Evolutionary conservation across 2,797 vertebrate genomes (phyloP).

Genomic region (Schizopygopsis pylzovi): DNA sequence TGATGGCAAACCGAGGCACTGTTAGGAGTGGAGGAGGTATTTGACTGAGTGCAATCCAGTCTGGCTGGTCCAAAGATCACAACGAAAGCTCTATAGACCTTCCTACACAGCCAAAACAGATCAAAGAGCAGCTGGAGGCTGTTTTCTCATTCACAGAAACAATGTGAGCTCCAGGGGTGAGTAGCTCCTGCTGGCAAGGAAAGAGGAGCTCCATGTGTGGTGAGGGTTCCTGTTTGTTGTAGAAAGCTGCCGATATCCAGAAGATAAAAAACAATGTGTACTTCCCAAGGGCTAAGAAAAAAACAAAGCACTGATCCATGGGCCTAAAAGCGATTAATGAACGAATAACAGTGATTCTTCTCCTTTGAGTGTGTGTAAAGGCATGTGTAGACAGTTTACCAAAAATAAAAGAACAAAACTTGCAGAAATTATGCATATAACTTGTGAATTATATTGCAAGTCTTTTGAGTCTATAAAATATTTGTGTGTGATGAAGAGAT

Average conservation of each 20-base stretch:
- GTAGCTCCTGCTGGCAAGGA: background rate
- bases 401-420: background rate
- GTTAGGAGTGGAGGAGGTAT: background rate
- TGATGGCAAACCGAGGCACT: background rate
- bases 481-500: background rate
- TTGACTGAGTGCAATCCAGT: constrained; percentile 7
- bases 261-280: background rate
- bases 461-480: background rate
- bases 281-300: constrained; percentile 11
- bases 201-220: constrained; percentile 12
- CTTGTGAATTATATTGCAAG: background rate
- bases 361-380: background rate
- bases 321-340: background rate
- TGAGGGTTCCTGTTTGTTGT: constrained; percentile 6
- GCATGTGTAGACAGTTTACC: background rate
- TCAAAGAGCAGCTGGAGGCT: constrained; percentile 47
- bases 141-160: constrained; percentile 32
- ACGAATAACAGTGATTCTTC: constrained; percentile 3
- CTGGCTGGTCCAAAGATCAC: constrained; percentile 36
- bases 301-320: background rate
- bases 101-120: constrained; percentile 21
- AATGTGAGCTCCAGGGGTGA: constrained; percentile 2
- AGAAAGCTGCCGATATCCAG: constrained; percentile 25
- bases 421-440: background rate
- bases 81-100: constrained; percentile 18